These are phyloP conservation scores for Nasonovia ribisnigri DNA, from an alignment of 2,888 invertebrate genomes.

Conservation along the genomic window DNA sequence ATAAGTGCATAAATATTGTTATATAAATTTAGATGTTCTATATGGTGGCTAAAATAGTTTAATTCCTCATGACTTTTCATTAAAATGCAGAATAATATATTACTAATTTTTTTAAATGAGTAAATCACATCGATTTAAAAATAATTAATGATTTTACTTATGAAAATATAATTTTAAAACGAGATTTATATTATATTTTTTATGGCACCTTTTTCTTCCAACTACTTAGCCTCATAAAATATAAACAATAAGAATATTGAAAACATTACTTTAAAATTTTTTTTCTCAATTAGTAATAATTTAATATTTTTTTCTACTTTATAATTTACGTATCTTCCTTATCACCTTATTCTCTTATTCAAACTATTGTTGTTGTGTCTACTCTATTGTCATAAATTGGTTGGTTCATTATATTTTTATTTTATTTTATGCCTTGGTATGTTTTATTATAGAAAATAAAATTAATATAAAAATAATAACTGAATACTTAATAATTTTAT, in stretches of 20 bases:
- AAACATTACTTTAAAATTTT: not conserved
- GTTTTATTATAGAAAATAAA: not conserved
- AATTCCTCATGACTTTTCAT: too few relatives aligned
- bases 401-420: not conserved
- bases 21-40: too few relatives aligned
- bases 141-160: too few relatives aligned
- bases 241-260: not conserved
- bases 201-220: not conserved
- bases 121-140: too few relatives aligned
- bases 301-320: not conserved
- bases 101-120: too few relatives aligned
- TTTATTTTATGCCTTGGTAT: not conserved
- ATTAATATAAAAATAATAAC: not conserved
- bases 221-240: not conserved
- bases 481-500: not conserved
- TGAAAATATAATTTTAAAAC: not conserved
- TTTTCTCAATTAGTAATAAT: not conserved
- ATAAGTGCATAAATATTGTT: too few relatives aligned
- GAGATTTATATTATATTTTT: not conserved
- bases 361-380: not conserved
- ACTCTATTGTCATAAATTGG: not conserved
- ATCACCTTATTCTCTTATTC: too few relatives aligned
- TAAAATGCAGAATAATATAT: too few relatives aligned
- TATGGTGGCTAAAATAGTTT: too few relatives aligned
- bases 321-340: not conserved